Conservation (phyloP, 2,113 vertebrate genomes). For the Rhegmatorhina hoffmannsi region DNA sequence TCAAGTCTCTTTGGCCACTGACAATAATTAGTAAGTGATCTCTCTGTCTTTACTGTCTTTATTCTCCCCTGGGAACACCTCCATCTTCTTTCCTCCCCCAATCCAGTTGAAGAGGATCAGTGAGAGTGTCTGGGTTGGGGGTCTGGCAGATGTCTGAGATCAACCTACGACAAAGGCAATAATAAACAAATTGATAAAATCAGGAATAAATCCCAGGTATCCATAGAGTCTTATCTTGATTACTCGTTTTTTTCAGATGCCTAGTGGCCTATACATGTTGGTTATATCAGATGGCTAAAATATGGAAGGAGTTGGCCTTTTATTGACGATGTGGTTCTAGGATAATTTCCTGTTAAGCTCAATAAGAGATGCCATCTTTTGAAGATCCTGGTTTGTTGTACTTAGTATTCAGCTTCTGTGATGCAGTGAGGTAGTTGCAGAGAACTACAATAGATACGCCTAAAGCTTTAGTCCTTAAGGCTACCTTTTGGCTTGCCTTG, state of each 20-base stretch:
- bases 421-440: neutral
- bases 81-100: neutral
- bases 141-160: neutral
- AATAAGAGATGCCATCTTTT: neutral
- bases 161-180: neutral
- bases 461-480: neutral
- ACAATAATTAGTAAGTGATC: neutral
- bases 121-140: neutral
- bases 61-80: neutral
- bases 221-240: too few relatives aligned
- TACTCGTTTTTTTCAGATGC: neutral
- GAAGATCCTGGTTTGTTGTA: neutral
- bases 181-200: neutral
- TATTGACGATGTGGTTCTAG: neutral
- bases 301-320: neutral
- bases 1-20: neutral
- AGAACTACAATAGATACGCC: neutral
- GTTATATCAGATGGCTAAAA: neutral
- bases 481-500: neutral
- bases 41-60: neutral
- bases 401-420: neutral
- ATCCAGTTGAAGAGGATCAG: neutral
- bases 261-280: fast-evolving
- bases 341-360: neutral
- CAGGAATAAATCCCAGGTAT: neutral